Base-by-base conservation (phyloP, 2,797 vertebrate species). In the Molossus alvarezi region DNA sequence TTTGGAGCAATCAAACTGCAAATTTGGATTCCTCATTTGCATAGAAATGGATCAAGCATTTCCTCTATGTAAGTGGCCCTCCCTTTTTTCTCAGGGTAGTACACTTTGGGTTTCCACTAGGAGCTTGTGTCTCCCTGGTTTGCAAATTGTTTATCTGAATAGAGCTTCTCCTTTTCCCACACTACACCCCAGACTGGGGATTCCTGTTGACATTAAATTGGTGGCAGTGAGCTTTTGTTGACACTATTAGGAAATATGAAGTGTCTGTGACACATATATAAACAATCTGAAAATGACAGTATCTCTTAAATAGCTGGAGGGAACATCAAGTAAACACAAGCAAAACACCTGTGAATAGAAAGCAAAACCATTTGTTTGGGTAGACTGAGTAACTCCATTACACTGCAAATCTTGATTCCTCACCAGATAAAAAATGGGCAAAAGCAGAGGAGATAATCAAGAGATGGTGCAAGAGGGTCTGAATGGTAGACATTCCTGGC, bases 321-420 rank as follows among this genome's bases (percentile, higher is more conserved):
- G 29, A 85, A 21, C 58, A 77, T 45, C 48, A 75, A 91, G 80
- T 81, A 89, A 97, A 97, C 75, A 93, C 20, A 83, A 90, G 77
- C 91, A 93, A 95, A 97, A 97, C 88, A 90, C 72, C 64, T 90
- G 29, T 69, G 51, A 83, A n/a, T 62, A 92, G 92, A 96, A 97
- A 98, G 93, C 62, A 85, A 93, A 97, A 93, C 0, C 6, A 76
- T 92, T 96, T 76, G 84, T 98, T 97, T 96, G 58, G 15, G 79
- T 95, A 79, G 4, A 3, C 9, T 37, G 92, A 96, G 94, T 89
- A 94, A 81, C 29, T 92, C 73, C 5, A 89, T 96, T 97, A 88
- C 77, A 88, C 3, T 29, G 77, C 95, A n/a, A 79, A 37, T 91
- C 82, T 94, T 84, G 93, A 82, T 3, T 97, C 37, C 81, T 97